These are phyloP conservation scores for Drosophila pseudotalamancana DNA, from an alignment of 2,888 invertebrate genomes.

Conservation along the genomic window DNA sequence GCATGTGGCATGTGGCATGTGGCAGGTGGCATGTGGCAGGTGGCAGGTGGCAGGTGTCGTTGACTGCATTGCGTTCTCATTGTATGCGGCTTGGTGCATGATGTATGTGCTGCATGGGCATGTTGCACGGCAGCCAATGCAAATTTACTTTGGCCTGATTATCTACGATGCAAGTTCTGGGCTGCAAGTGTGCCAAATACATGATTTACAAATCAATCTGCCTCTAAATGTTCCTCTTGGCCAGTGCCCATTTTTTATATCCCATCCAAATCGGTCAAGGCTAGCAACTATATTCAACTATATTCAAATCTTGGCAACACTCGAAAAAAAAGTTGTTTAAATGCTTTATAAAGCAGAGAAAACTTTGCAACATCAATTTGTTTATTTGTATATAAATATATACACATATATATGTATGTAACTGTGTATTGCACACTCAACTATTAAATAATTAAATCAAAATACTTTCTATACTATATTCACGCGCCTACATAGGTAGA, in stretches of 20 bases:
- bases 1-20: too few relatives aligned
- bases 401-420: neutral
- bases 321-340: too few relatives aligned
- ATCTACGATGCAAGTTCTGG: constrained; percentile 19
- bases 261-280: constrained; percentile 54
- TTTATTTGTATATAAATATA: neutral
- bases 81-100: neutral
- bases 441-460: neutral
- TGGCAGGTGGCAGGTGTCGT: constrained; percentile 41
- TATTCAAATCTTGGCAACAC: too few relatives aligned
- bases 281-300: too few relatives aligned
- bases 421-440: neutral
- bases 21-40: constrained; percentile 32
- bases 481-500: neutral
- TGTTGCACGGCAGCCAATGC: constrained; percentile 22
- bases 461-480: neutral
- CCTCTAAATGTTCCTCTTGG: constrained; percentile 28
- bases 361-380: too few relatives aligned
- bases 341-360: too few relatives aligned
- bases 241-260: constrained; percentile 7
- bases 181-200: constrained; percentile 18
- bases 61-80: constrained; percentile 47
- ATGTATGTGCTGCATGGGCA: neutral
- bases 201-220: constrained; percentile 35
- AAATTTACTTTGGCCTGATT: constrained; percentile 31